phyloP scores from a whole-genome alignment of 2,888 invertebrate species.

The Sabatieria punctata region DNA sequence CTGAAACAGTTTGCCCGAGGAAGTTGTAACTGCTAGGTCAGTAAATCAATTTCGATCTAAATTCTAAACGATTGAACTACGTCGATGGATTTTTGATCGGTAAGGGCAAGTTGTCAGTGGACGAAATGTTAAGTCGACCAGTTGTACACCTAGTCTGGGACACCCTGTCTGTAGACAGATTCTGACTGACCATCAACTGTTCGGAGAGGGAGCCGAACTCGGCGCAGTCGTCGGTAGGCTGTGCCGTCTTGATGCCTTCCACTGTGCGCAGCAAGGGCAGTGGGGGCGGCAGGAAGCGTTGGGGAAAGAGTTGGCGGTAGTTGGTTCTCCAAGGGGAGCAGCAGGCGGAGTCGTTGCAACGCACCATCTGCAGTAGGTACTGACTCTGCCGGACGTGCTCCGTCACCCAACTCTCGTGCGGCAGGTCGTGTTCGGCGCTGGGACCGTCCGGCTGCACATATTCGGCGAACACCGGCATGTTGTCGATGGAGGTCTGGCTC shows the following conservation, averaged over 20 bases:
- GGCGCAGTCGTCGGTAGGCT: neutral
- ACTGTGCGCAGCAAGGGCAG: neutral
- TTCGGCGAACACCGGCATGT: conserved; percentile 1
- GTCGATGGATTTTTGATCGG: too few relatives aligned
- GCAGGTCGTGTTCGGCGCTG: neutral
- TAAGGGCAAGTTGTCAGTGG: too few relatives aligned
- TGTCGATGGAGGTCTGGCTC: conserved; percentile 3
- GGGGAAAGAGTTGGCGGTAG: neutral
- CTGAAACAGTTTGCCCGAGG: too few relatives aligned
- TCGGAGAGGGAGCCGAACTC: too few relatives aligned
- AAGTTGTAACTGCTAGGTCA: too few relatives aligned
- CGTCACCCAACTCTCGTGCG: conserved; percentile 2
- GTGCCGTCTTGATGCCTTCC: neutral
- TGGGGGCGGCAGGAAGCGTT: neutral
- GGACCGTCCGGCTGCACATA: neutral
- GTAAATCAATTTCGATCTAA: too few relatives aligned
- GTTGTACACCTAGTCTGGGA: too few relatives aligned
- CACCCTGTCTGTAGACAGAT: too few relatives aligned
- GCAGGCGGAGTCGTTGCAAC: conserved; percentile 7
- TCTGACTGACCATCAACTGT: too few relatives aligned
- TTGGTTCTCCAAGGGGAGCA: conserved; percentile 7
- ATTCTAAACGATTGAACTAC: too few relatives aligned
- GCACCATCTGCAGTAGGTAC: conserved; percentile 11
- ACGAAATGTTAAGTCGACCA: too few relatives aligned
- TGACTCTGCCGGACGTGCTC: conserved; percentile 9